phyloP scores from a whole-genome alignment of 2,113 vertebrate genomes.

The Bujurquina vittata region DNA sequence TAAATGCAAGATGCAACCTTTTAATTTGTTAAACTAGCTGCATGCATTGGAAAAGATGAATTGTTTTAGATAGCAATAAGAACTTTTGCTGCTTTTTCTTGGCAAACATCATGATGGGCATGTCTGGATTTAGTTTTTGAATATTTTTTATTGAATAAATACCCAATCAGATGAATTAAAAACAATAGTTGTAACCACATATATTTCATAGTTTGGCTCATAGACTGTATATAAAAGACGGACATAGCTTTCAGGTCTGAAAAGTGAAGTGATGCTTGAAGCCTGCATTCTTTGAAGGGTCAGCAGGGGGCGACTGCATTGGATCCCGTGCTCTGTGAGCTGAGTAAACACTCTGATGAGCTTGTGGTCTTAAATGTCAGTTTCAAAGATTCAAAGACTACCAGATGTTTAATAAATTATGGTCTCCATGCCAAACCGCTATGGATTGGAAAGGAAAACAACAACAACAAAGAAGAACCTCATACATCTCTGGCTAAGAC shows the following conservation, averaged over 20 bases:
- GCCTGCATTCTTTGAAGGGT: not conserved
- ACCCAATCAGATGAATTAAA: not conserved
- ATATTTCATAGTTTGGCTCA: not conserved
- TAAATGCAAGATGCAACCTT: not conserved
- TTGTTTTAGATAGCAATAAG: too few species aligned
- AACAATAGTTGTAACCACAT: not conserved
- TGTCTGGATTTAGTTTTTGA: not conserved
- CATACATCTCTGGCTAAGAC: not conserved
- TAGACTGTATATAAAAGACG: not conserved
- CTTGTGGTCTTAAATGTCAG: not conserved
- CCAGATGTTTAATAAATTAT: not conserved
- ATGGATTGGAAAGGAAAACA: too few species aligned
- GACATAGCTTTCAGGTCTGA: not conserved
- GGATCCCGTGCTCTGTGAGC: not conserved
- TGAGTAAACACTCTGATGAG: not conserved
- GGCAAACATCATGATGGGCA: too few species aligned
- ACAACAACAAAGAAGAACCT: too few species aligned
- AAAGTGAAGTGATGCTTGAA: not conserved
- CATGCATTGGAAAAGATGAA: not conserved
- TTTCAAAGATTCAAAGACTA: not conserved
- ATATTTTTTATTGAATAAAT: not conserved
- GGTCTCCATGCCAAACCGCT: not conserved
- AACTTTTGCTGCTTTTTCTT: too few species aligned
- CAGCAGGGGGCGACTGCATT: not conserved
- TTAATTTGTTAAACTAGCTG: not conserved